Conservation (phyloP, 1,140 invertebrate genomes). For the Dryas iulia region DNA sequence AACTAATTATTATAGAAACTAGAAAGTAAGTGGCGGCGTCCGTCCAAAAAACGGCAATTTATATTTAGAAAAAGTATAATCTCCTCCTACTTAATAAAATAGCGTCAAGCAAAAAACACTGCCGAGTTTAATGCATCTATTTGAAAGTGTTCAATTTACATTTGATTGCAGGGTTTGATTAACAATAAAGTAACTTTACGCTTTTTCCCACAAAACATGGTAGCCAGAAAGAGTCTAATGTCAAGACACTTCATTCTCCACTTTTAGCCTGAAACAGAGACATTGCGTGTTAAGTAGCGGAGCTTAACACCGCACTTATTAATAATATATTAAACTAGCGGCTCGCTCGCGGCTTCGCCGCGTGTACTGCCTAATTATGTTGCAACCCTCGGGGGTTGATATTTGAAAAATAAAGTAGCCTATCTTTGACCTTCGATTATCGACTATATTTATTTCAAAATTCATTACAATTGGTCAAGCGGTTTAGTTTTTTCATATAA, state of each 20-base stretch:
- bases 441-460: too few species aligned
- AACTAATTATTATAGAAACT: constrained; percentile 4
- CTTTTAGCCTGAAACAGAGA: background rate
- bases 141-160: background rate
- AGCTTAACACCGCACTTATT: background rate
- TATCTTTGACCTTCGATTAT: too few species aligned
- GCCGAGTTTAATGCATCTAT: background rate
- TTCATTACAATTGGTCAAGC: too few species aligned
- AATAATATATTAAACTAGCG: too few species aligned
- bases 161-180: background rate
- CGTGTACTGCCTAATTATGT: too few species aligned
- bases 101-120: background rate
- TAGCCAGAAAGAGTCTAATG: background rate
- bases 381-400: too few species aligned
- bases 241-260: background rate
- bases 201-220: background rate
- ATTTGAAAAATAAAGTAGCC: too few species aligned
- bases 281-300: background rate
- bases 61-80: background rate
- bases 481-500: too few species aligned
- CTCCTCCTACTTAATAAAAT: background rate
- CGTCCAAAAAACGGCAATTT: background rate
- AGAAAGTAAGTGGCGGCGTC: background rate
- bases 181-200: background rate
- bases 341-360: too few species aligned